These are phyloP conservation scores for Ambastaia sidthimunki DNA, from an alignment of 2,797 vertebrate genomes.

Conservation along the genomic window DNA sequence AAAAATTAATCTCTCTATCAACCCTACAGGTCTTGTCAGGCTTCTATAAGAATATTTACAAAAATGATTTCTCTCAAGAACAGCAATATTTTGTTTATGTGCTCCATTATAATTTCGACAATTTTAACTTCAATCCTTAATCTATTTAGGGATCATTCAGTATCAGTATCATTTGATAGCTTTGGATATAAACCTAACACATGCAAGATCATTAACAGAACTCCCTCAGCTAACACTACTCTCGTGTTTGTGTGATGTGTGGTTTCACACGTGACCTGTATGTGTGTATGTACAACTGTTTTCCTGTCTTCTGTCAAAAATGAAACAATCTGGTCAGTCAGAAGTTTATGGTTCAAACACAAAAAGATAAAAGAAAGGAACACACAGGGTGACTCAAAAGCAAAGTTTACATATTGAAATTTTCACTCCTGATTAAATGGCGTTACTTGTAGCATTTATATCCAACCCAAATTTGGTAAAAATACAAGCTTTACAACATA, in stretches of 20 bases:
- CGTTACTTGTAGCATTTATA: slow-evolving; percentile 24
- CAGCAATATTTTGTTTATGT: background rate
- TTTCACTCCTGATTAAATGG: background rate
- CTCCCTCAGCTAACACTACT: too few relatives aligned
- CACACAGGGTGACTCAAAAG: background rate
- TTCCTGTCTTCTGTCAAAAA: too few relatives aligned
- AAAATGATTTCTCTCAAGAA: too few relatives aligned
- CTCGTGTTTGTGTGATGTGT: background rate
- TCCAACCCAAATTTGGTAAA: slow-evolving; percentile 10
- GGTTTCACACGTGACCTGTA: background rate
- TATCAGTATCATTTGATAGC: background rate
- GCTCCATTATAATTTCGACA: background rate
- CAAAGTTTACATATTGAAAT: slow-evolving; percentile 9
- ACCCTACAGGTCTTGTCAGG: too few relatives aligned
- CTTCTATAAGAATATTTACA: background rate
- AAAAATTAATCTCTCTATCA: too few relatives aligned
- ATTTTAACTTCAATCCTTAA: slow-evolving; percentile 3
- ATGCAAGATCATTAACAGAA: background rate
- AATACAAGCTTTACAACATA: background rate
- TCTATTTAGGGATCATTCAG: slow-evolving; percentile 25
- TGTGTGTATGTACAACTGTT: too few relatives aligned
- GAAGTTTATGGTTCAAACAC: background rate
- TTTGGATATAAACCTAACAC: slow-evolving; percentile 1
- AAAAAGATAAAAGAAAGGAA: background rate
- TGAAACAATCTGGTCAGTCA: background rate